Conservation (phyloP, 2,888 invertebrate species). For the Acanthosepion esculentum region DNA sequence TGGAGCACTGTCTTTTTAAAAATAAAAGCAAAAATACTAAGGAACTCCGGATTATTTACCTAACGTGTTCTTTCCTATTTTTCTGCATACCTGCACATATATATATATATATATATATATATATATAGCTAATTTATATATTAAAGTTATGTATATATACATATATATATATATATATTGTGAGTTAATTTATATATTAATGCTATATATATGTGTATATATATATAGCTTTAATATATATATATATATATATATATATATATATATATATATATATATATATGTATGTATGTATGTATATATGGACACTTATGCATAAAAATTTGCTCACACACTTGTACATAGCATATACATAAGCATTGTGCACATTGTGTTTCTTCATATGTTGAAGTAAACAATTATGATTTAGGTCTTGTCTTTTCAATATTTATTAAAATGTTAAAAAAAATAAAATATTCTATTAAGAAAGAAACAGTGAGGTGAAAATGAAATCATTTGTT, state of each 20-base stretch:
- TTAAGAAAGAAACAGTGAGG: not conserved
- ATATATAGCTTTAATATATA: not conserved
- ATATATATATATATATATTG: no score
- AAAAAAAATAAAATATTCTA: not conserved
- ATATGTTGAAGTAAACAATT: not conserved
- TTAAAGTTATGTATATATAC: no score
- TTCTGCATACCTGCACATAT: no score
- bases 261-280: not conserved
- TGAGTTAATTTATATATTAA: no score
- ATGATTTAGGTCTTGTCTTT: not conserved
- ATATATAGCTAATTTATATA: no score
- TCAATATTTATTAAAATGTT: not conserved
- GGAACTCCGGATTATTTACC: no score
- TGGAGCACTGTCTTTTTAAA: no score
- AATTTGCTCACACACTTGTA: not conserved
- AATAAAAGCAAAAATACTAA: no score
- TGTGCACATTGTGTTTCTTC: not conserved
- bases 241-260: not conserved
- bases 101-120: no score
- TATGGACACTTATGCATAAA: not conserved
- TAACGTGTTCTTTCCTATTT: no score
- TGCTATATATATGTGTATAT: no score
- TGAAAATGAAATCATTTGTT: conserved; percentile 18
- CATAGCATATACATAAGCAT: not conserved
- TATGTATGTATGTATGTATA: not conserved